These are phyloP conservation scores for Beaufortia kweichowensis DNA, from an alignment of 2,113 vertebrate species.

Conservation along the genomic window DNA sequence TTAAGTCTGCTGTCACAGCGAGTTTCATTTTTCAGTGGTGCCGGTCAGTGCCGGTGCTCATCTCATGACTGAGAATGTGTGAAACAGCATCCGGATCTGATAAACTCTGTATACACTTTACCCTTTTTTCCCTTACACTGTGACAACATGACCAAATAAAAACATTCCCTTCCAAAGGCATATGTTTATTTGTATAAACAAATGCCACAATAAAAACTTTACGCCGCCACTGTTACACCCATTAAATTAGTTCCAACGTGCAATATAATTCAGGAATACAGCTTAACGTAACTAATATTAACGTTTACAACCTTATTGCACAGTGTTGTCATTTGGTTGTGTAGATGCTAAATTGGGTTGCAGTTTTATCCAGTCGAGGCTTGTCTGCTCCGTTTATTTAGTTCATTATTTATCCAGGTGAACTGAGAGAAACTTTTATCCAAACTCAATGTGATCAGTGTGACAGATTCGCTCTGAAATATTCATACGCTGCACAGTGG, in stretches of 20 bases:
- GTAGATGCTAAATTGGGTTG: constrained; percentile 1
- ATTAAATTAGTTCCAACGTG: too few species aligned
- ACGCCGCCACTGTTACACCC: too few species aligned
- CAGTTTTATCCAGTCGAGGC: constrained; percentile 4
- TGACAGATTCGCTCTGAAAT: constrained; percentile 69
- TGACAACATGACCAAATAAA: not conserved
- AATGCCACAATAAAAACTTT: too few species aligned
- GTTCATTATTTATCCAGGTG: constrained; percentile 77
- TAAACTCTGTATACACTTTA: constrained; percentile 2
- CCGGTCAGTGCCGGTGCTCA: constrained; percentile 20
- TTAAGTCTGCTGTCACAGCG: constrained; percentile 30
- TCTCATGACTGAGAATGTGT: constrained; percentile 14
- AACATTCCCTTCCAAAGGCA: not conserved
- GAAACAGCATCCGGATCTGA: constrained; percentile 21
- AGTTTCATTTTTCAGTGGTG: not conserved
- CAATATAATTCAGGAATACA: too few species aligned
- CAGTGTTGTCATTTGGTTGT: not conserved
- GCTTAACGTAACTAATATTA: not conserved
- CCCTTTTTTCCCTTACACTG: not conserved
- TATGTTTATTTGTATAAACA: too few species aligned
- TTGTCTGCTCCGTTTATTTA: constrained; percentile 69
- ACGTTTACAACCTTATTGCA: not conserved
- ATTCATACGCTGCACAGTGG: constrained; percentile 70
- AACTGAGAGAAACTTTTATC: constrained; percentile 64
- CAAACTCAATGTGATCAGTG: constrained; percentile 65